Evolutionary conservation across 2,113 vertebrate genomes (phyloP).

Genomic region (Solea senegalensis): DNA sequence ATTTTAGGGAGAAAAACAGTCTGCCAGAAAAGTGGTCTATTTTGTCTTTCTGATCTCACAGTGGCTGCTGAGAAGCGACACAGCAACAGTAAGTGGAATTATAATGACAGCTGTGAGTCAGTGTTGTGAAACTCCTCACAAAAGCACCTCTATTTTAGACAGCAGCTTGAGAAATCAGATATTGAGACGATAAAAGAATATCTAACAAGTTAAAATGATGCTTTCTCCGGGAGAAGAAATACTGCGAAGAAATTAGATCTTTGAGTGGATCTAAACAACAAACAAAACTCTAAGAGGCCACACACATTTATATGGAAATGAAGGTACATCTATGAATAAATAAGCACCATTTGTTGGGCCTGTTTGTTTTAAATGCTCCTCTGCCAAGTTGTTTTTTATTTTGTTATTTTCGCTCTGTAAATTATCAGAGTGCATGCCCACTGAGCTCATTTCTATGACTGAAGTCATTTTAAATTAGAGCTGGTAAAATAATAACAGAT

Average conservation of each 20-base stretch:
- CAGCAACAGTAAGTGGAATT: constrained; percentile 32
- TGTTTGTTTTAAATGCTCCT: constrained; percentile 52
- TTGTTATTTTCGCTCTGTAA: constrained; percentile 25
- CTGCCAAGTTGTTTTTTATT: constrained; percentile 37
- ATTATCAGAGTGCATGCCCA: constrained; percentile 33
- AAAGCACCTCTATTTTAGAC: constrained; percentile 16
- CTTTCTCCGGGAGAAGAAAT: constrained; percentile 14
- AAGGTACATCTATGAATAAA: constrained; percentile 59
- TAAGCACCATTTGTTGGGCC: constrained; percentile 40
- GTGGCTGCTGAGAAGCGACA: constrained; percentile 46
- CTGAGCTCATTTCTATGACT: constrained; percentile 51
- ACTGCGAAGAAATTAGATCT: constrained; percentile 48
- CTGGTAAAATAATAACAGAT: constrained; percentile 44
- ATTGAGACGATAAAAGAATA: constrained; percentile 20
- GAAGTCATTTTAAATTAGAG: constrained; percentile 66
- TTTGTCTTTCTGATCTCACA: constrained; percentile 42
- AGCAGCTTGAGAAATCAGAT: constrained; percentile 52
- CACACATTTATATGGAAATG: constrained; percentile 73
- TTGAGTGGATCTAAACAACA: constrained; percentile 52
- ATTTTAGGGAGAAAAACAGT: constrained; percentile 28
- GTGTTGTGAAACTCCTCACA: constrained; percentile 34
- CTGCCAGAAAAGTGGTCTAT: constrained; percentile 39
- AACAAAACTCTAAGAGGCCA: constrained; percentile 55
- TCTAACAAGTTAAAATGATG: constrained; percentile 28
- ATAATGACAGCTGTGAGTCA: constrained; percentile 54